Percentiles rank a stretch among this genome's conserved stretches.
Conservation (phyloP, 1,140 invertebrate genomes). For the Drosophila bifasciata region DNA sequence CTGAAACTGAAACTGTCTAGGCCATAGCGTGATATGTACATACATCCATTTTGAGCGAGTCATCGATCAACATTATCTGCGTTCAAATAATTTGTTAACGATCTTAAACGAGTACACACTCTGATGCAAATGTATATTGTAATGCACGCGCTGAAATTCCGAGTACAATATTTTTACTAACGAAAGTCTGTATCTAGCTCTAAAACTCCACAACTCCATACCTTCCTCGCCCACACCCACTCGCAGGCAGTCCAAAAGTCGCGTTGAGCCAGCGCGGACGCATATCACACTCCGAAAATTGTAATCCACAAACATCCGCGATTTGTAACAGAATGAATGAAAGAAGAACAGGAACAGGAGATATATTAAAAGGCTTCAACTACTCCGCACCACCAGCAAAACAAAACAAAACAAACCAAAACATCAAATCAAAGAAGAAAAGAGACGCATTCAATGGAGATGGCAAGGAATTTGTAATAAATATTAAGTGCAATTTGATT, state of each 20-base stretch:
- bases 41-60: constrained; percentile 59
- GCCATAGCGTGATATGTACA: constrained; percentile 73
- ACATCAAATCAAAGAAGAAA: constrained; percentile 7
- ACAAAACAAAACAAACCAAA: constrained; percentile 27
- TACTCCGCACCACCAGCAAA: constrained; percentile 52
- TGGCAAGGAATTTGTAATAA: constrained; percentile 29
- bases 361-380: constrained; percentile 55
- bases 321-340: neutral
- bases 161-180: constrained; percentile 71
- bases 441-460: constrained; percentile 7
- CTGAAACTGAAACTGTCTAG: constrained; percentile 55
- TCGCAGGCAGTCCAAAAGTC: constrained; percentile 40
- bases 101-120: constrained; percentile 20
- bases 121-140: constrained; percentile 29
- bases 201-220: constrained; percentile 22
- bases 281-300: constrained; percentile 59
- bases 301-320: neutral
- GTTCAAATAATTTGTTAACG: constrained; percentile 48
- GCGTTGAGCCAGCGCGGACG: constrained; percentile 59
- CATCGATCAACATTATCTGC: constrained; percentile 50
- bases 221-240: neutral
- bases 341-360: constrained; percentile 18
- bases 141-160: constrained; percentile 70
- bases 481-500: constrained; percentile 49
- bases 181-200: constrained; percentile 70